A percentile compares a stretch with the other conserved stretches of the same genome.
Conservation (phyloP, 1,140 invertebrate genomes). For the Pseudomyrmex cubaensis region DNA sequence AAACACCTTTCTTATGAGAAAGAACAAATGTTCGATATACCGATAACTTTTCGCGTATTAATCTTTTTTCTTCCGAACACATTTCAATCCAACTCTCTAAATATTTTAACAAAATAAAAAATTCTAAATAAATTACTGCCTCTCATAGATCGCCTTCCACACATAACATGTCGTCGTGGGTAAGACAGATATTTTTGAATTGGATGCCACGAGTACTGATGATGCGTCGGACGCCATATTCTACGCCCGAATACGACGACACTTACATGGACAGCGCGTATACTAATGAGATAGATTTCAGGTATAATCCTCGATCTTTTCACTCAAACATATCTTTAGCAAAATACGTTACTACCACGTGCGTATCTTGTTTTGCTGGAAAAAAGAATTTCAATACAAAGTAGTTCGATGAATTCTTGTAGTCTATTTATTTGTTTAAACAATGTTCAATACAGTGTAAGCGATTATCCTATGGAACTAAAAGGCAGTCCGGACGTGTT, state of each 20-base stretch:
- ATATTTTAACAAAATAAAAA: background rate
- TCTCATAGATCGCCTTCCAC: constrained; percentile 95
- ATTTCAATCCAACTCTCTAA: background rate
- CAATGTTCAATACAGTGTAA: constrained; percentile 81
- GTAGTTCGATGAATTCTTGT: background rate
- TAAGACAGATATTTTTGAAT: constrained; percentile 94
- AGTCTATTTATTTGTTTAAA: too few relatives aligned
- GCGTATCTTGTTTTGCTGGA: too few relatives aligned
- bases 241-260: constrained; percentile 92
- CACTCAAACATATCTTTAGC: background rate
- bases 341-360: too few relatives aligned
- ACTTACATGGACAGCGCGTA: constrained; percentile 91
- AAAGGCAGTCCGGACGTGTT: constrained; percentile 86
- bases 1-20: background rate
- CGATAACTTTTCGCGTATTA: too few relatives aligned
- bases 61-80: too few relatives aligned
- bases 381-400: too few relatives aligned
- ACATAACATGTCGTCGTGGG: constrained; percentile 97
- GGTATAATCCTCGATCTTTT: constrained; percentile 83
- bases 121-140: background rate
- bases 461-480: constrained; percentile 86
- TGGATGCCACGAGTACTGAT: constrained; percentile 95
- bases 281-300: constrained; percentile 91
- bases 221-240: constrained; percentile 95
- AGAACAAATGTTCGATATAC: too few relatives aligned